These are phyloP conservation scores for Holothuria scabra DNA, from an alignment of 53 echinoderm and acorn worm genomes.

Conservation along the genomic window DNA sequence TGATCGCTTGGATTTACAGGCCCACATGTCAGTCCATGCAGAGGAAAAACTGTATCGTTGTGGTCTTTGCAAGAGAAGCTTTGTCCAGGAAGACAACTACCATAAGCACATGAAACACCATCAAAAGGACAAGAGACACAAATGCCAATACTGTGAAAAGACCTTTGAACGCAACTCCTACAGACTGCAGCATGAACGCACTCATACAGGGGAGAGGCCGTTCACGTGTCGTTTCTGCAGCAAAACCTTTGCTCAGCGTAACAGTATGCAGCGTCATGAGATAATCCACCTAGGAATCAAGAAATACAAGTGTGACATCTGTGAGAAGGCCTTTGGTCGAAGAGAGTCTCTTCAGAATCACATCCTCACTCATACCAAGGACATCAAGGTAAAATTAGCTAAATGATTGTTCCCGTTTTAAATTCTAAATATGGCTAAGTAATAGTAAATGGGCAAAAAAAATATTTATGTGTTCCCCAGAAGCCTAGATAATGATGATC, in stretches of 20 bases:
- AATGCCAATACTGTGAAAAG: slow-evolving; percentile 37
- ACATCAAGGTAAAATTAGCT: slow-evolving; percentile 37
- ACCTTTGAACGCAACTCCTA: slow-evolving; percentile 46
- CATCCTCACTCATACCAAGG: slow-evolving; percentile 41
- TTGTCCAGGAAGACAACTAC: slow-evolving; percentile 43
- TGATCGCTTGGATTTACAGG: slow-evolving; percentile 19
- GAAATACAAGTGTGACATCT: slow-evolving; percentile 69
- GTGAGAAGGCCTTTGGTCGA: slow-evolving; percentile 65
- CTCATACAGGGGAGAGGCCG: slow-evolving; percentile 77
- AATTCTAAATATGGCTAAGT: too few species aligned
- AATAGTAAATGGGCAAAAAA: too few species aligned
- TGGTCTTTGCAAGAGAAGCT: slow-evolving; percentile 32
- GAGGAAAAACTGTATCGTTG: slow-evolving; percentile 37
- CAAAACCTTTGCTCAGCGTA: slow-evolving; percentile 77
- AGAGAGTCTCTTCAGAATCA: slow-evolving; percentile 52
- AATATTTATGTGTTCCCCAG: too few species aligned
- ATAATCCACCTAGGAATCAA: slow-evolving; percentile 74
- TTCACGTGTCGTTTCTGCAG: slow-evolving; percentile 70
- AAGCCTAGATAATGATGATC: too few species aligned
- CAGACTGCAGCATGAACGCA: slow-evolving; percentile 67
- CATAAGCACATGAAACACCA: slow-evolving; percentile 34
- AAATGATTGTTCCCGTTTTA: slow-evolving; percentile 7
- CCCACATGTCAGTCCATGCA: slow-evolving; percentile 41
- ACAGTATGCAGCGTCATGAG: slow-evolving; percentile 71
- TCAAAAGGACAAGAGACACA: slow-evolving; percentile 37